Evolutionary conservation across 2,888 invertebrate genomes (phyloP), one percentile per base, ranked within the genome.

Genomic region (Leptopilina drosophilae): DNA sequence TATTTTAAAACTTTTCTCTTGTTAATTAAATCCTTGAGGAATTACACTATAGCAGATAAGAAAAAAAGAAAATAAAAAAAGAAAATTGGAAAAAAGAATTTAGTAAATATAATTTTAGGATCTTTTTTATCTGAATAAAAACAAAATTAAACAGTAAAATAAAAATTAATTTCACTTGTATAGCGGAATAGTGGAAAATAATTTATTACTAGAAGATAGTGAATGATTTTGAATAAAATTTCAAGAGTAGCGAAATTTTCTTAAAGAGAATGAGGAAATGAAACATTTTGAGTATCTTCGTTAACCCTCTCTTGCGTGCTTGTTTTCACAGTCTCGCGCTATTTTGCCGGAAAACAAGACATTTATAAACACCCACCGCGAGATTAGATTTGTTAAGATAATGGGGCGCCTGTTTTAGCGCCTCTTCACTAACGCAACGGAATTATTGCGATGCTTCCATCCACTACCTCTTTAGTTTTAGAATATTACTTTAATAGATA

Each of bases 371-470:
- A 90, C 87, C 90, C 88, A 89, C 89, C 87, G 86, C 88, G 87
- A 91, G 90, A 91, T 91, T 91, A 91, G 91, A 91, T 91, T 91
- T 90, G 91, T 91, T 91, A 90, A 90, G 91, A 91, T 91, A 91
- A 91, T 91, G 90, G 88, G 86, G 84, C 85, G 84, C 86, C 83
- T 83, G 86, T 87, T 87, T 88, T 88, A 88, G 87, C 86, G 87
- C 84, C 85, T 84, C 82, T 84, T 84, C 84, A 81, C 82, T 80
- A 82, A 82, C 76, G 77, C 80, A 81, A 78, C 77, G 80, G 77
- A 82, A 86, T 86, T 87, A 89, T 88, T 87, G 83, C 84, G 83
- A 83, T 80, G 82, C 83, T 85, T 79, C 87, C 88, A 89, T 87
- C 89, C 87, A 84, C 85, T 86, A 85, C 87, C 87, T 87, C 86